Evolutionary conservation across 2,888 invertebrate species (phyloP), one percentile per base, ranked within the genome.

Genomic region (Aleiodes alternator): DNA sequence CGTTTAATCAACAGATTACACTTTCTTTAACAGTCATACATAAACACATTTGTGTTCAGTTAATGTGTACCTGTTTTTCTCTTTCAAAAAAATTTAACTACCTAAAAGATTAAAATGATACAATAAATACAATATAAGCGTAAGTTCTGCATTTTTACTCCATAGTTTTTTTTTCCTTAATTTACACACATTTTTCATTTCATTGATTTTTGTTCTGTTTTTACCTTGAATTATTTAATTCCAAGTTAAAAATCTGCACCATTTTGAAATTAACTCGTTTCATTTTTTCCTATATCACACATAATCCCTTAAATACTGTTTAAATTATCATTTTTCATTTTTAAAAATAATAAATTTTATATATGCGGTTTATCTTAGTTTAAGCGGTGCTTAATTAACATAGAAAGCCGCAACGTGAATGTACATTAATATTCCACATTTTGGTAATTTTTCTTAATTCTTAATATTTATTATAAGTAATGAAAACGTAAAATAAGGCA

Each of bases 231-330:
- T 43, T 43, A 43, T 9, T 43, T 9, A 43, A 38, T 38, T 38
- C 38, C 3, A 9, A 43, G 43, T 43, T 43, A 43, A 43, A 43
- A 43, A 31, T 16, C 11, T 43, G 14, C 55, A 53, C 48, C 51
- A 56, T 55, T 56, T 38, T 55, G 38, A 43, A 56, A 50, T 56
- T 16, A 9, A 11, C 53, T 61, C 23, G 23, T 23, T 23, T 29
- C 16, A 34, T 34, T 34, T 51, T 8, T 14, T 16, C 53, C 16
- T 29, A 43, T 50, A 72, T 38, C 75, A 51, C 75, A 72, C 72
- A 72, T 72, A 77, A 78, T 79, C 74, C 76, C 76, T 76, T 74
- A 75, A 79, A 78, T 79, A 78, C 80, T 78, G 77, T 78, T 79
- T 76, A 76, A 16, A 16, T 55, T 55, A 16, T 16, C 53, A 14